A percentile compares a stretch with the other conserved stretches of the same genome.
These are phyloP conservation scores for Nineta flava DNA, from an alignment of 2,888 invertebrate species.

Conservation along the genomic window DNA sequence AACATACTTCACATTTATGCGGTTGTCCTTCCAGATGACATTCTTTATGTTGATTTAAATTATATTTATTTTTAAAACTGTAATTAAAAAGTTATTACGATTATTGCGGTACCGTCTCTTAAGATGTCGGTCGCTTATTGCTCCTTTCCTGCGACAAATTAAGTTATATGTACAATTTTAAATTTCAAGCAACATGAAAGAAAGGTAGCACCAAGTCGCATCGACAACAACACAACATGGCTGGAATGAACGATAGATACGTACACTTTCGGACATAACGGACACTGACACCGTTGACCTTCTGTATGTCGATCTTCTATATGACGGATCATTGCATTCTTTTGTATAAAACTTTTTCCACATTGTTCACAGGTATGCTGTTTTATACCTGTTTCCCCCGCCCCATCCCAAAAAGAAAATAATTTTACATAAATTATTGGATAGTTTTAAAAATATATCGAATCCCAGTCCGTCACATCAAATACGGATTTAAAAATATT, in stretches of 20 bases:
- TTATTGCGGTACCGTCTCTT: too few relatives aligned
- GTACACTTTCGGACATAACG: not conserved
- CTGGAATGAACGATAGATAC: too few relatives aligned
- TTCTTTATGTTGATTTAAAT: not conserved
- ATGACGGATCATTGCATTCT: conserved; percentile 39
- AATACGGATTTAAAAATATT: too few relatives aligned
- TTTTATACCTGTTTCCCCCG: conserved; percentile 29
- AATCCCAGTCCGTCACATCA: too few relatives aligned
- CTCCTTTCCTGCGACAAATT: too few relatives aligned
- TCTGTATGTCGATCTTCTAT: conserved; percentile 15
- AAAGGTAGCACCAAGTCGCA: too few relatives aligned
- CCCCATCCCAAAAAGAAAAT: not conserved
- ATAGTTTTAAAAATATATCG: too few relatives aligned
- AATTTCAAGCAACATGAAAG: too few relatives aligned
- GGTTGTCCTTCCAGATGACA: not conserved
- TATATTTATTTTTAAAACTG: conserved; percentile 1
- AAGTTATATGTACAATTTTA: too few relatives aligned
- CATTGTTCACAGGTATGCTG: conserved; percentile 40
- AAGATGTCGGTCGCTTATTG: too few relatives aligned
- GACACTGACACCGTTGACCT: not conserved
- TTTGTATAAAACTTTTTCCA: conserved; percentile 40
- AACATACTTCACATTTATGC: conserved; percentile 1
- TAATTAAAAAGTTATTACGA: not conserved
- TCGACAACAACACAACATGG: too few relatives aligned
- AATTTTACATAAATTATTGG: too few relatives aligned